A percentile compares a stretch with the other conserved stretches of the same genome.
These are phyloP conservation scores for Falco cherrug DNA, from an alignment of 2,797 vertebrate species.

Conservation along the genomic window DNA sequence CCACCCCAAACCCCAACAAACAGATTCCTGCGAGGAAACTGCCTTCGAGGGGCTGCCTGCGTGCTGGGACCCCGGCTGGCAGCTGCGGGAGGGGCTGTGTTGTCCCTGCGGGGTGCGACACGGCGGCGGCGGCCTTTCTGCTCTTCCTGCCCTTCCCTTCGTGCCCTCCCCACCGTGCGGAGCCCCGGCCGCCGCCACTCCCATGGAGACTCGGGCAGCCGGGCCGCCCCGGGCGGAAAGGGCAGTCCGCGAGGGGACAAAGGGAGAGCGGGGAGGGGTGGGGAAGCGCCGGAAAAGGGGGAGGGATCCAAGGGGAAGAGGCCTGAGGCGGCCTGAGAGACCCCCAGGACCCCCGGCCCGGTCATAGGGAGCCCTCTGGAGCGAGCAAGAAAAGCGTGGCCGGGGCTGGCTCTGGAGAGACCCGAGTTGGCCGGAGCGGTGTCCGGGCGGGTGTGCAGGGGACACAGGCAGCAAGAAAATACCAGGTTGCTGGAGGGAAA, in stretches of 20 bases:
- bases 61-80: background rate
- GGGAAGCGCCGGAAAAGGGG: background rate
- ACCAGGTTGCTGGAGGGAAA: background rate
- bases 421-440: too few relatives aligned
- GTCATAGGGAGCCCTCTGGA: background rate
- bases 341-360: too few relatives aligned
- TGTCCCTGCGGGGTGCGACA: too few relatives aligned
- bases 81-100: too few relatives aligned
- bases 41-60: background rate
- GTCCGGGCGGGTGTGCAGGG: background rate
- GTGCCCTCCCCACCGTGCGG: background rate
- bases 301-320: too few relatives aligned
- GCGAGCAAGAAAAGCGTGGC: background rate
- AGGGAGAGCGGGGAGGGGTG: background rate
- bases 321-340: background rate
- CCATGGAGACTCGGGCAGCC: background rate
- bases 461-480: background rate
- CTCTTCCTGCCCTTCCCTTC: too few relatives aligned
- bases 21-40: fast-evolving
- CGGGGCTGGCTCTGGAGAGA: too few relatives aligned
- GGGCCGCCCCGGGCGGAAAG: background rate
- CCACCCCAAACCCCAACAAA: too few relatives aligned
- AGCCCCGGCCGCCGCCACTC: background rate
- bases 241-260: background rate
- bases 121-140: too few relatives aligned